phyloP scores from a whole-genome alignment of 2,113 vertebrate genomes.

The Cygnus atratus region DNA sequence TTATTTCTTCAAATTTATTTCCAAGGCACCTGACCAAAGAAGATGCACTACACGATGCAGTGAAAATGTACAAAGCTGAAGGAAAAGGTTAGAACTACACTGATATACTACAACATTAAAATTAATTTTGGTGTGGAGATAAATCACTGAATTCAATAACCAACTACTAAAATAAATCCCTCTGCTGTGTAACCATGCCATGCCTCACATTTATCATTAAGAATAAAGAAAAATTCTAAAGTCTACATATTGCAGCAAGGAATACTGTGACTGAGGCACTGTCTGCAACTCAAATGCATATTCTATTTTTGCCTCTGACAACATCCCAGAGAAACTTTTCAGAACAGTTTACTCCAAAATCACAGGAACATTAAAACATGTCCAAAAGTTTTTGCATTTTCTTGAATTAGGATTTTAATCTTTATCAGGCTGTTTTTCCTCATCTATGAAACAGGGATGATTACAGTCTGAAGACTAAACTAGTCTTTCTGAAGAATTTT shows the following conservation, averaged over 20 bases:
- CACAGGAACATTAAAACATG: not conserved
- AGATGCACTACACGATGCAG: not conserved
- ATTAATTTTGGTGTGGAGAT: too few species aligned
- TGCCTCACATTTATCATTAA: not conserved
- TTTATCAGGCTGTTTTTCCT: not conserved
- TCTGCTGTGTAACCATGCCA: not conserved
- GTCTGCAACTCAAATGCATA: not conserved
- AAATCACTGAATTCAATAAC: not conserved
- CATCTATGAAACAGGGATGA: not conserved
- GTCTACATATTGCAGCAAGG: not conserved
- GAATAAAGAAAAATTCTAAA: not conserved
- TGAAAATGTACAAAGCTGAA: not conserved
- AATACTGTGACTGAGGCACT: not conserved
- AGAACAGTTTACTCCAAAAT: not conserved
- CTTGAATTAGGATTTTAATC: not conserved
- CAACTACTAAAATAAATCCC: not conserved
- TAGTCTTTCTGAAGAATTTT: not conserved
- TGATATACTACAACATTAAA: not conserved
- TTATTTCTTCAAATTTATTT: not conserved
- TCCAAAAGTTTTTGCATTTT: not conserved
- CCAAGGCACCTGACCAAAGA: not conserved
- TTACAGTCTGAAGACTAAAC: not conserved
- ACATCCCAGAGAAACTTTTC: not conserved
- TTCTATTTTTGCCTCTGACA: slow-evolving; percentile 13
- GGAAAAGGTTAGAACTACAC: not conserved